Percentiles rank a stretch among this genome's conserved stretches.
Evolutionary conservation across 2,888 invertebrate genomes (phyloP).

Genomic region (Galeruca laticollis): DNA sequence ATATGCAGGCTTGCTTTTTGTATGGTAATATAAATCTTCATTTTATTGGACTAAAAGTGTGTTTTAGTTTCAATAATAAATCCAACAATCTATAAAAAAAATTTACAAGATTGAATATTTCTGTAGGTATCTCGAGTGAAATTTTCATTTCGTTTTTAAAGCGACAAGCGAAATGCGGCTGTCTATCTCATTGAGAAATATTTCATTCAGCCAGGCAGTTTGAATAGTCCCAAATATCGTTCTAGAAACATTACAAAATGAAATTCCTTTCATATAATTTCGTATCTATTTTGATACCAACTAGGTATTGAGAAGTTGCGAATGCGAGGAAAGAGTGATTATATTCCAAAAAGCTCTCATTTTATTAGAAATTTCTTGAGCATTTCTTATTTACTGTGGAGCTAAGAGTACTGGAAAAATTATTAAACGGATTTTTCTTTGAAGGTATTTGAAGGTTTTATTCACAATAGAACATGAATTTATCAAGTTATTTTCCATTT

Average conservation of each 20-base stretch:
- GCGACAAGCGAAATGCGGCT: constrained; percentile 28
- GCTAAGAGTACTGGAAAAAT: not conserved
- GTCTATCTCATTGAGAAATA: constrained; percentile 35
- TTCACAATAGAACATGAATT: not conserved
- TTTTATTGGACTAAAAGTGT: too few species aligned
- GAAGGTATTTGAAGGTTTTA: not conserved
- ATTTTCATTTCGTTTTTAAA: constrained; percentile 9
- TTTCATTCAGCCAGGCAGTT: constrained; percentile 24
- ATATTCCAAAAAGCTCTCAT: constrained; percentile 1
- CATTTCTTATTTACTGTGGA: constrained; percentile 1
- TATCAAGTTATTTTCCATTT: too few species aligned
- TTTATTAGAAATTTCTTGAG: constrained; percentile 8
- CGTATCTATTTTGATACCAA: constrained; percentile 35
- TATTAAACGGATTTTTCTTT: not conserved
- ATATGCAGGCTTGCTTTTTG: too few species aligned
- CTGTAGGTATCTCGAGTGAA: constrained; percentile 3
- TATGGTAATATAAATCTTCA: too few species aligned
- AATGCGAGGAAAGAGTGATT: constrained; percentile 17
- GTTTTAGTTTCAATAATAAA: too few species aligned
- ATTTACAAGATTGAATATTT: constrained; percentile 2
- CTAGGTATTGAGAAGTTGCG: constrained; percentile 24
- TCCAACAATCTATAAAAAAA: not conserved
- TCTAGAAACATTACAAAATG: constrained; percentile 36
- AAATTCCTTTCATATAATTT: constrained; percentile 43
- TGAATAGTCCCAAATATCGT: constrained; percentile 36